phyloP scores from a whole-genome alignment of 2,113 vertebrate species.

The Tragelaphus strepsiceros region DNA sequence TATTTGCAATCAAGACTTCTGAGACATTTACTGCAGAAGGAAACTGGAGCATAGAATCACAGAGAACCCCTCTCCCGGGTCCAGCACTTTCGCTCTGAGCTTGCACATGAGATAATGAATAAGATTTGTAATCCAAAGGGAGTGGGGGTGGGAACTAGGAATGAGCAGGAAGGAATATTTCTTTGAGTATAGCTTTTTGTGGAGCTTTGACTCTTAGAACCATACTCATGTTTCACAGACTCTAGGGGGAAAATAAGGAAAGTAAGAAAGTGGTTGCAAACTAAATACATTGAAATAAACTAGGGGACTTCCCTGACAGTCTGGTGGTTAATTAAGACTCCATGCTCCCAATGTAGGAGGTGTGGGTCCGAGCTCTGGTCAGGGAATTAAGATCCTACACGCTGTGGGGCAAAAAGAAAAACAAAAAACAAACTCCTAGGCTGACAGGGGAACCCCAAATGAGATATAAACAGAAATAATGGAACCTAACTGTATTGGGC shows the following conservation, averaged over 20 bases:
- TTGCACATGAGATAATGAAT: background rate
- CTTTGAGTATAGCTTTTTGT: background rate
- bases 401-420: background rate
- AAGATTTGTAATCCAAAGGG: background rate
- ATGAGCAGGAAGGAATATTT: background rate
- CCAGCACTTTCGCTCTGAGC: background rate
- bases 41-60: background rate
- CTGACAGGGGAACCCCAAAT: background rate
- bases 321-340: background rate
- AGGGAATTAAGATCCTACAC: background rate
- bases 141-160: background rate
- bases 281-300: background rate
- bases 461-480: background rate
- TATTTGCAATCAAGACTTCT: background rate
- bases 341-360: background rate
- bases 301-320: background rate
- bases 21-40: background rate
- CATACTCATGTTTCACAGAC: background rate
- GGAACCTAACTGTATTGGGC: background rate
- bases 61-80: background rate
- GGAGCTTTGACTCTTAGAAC: background rate
- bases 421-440: background rate
- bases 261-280: background rate
- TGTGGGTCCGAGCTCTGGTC: background rate
- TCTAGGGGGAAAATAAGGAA: background rate